A percentile compares a stretch with the other conserved stretches of the same genome.
Evolutionary conservation across 2,113 vertebrate genomes (phyloP).

Genomic region (Fregetta grallaria): DNA sequence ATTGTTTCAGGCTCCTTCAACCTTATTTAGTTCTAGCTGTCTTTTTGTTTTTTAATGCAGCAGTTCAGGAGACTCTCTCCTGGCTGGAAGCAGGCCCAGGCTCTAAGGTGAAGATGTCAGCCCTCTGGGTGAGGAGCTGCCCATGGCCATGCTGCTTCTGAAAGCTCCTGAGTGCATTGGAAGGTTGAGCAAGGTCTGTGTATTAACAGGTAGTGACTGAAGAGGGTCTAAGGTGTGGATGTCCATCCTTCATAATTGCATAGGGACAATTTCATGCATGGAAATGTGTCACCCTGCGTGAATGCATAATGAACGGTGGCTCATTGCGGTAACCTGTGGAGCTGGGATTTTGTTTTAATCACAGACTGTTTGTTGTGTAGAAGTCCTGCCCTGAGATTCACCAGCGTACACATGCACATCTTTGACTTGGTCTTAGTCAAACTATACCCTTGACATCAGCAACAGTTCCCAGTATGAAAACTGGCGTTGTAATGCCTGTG

Average conservation of each 20-base stretch:
- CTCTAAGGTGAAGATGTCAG: background rate
- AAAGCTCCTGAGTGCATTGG: background rate
- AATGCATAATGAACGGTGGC: background rate
- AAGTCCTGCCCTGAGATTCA: constrained; percentile 41
- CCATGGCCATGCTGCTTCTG: background rate
- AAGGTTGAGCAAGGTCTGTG: background rate
- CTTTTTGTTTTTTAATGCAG: background rate
- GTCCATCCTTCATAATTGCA: background rate
- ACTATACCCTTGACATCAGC: background rate
- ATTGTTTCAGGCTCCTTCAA: background rate
- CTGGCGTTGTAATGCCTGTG: background rate
- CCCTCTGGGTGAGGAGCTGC: background rate
- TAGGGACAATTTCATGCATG: background rate
- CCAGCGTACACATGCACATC: background rate
- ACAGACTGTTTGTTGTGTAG: background rate
- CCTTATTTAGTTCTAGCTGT: background rate
- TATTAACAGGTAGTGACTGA: background rate
- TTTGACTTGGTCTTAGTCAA: constrained; percentile 6
- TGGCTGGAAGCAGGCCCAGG: background rate
- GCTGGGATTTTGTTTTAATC: constrained; percentile 42
- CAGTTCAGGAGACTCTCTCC: background rate
- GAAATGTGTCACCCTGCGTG: background rate
- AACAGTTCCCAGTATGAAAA: background rate
- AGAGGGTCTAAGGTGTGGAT: background rate
- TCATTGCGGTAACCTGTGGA: background rate